These are phyloP conservation scores for Tyrophagus putrescentiae DNA, from an alignment of 1,140 invertebrate species.

Conservation along the genomic window DNA sequence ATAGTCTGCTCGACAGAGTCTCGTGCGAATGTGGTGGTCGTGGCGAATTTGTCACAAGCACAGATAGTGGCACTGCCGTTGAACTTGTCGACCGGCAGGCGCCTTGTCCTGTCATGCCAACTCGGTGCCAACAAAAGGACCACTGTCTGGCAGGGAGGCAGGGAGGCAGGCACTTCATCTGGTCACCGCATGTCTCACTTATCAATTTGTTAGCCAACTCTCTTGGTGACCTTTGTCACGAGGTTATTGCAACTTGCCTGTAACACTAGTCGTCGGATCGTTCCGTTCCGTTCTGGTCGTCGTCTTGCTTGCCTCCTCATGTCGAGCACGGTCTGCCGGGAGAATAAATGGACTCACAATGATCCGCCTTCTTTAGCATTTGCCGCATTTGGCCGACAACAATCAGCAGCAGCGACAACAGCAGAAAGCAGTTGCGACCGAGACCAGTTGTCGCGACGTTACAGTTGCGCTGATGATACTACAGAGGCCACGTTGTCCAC, in stretches of 20 bases:
- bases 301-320: no score
- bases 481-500: no score
- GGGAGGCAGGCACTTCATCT: slow-evolving; percentile 10
- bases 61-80: neutral
- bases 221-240: slow-evolving; percentile 8
- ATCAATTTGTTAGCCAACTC: slow-evolving; percentile 19
- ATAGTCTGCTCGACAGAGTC: neutral
- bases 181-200: slow-evolving; percentile 14
- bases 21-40: neutral
- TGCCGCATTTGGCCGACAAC: no score
- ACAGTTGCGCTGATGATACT: no score
- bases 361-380: no score
- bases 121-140: neutral
- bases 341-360: no score
- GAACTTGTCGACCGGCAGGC: slow-evolving; percentile 11
- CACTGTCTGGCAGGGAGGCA: no score
- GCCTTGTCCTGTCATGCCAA: neutral
- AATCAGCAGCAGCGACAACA: no score
- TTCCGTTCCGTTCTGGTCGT: neutral
- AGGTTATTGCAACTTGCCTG: slow-evolving; percentile 18
- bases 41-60: neutral
- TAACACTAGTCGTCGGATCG: neutral
- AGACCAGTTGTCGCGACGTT: no score
- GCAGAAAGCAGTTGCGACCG: no score
- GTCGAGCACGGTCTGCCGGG: no score